phyloP scores from a whole-genome alignment of 1,140 invertebrate genomes.

The Zaprionus camerounensis region DNA sequence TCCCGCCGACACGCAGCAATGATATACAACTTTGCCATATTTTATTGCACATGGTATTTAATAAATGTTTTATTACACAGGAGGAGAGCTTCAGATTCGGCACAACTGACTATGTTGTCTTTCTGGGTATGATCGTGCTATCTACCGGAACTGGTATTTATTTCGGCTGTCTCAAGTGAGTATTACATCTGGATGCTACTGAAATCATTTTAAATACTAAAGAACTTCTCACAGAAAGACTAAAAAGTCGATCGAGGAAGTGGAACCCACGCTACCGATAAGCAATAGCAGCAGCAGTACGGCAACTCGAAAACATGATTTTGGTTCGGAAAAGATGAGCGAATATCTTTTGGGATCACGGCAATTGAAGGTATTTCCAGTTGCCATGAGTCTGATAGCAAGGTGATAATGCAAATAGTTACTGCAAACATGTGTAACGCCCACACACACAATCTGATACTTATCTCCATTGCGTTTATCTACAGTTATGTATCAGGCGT shows the following conservation, averaged over 20 bases:
- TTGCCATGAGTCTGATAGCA: slow-evolving; percentile 92
- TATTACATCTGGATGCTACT: background rate
- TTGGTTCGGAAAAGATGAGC: slow-evolving; percentile 84
- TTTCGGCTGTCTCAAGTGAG: slow-evolving; percentile 87
- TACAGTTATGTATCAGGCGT: slow-evolving; percentile 94
- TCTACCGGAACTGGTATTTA: slow-evolving; percentile 90
- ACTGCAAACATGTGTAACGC: background rate
- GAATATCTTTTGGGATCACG: slow-evolving; percentile 91
- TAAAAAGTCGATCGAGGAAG: slow-evolving; percentile 54
- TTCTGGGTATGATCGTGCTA: slow-evolving; percentile 86
- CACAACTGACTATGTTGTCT: slow-evolving; percentile 87
- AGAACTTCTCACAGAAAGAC: slow-evolving; percentile 50
- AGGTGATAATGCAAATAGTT: slow-evolving; percentile 86
- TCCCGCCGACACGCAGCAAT: background rate
- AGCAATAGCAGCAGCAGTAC: slow-evolving; percentile 27
- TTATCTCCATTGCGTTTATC: slow-evolving; percentile 55
- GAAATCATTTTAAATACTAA: slow-evolving; percentile 8
- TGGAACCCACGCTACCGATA: slow-evolving; percentile 48
- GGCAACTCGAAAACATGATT: slow-evolving; percentile 62
- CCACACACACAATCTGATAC: background rate
- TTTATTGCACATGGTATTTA: slow-evolving; percentile 2
- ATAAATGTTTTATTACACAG: slow-evolving; percentile 41
- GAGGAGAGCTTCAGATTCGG: slow-evolving; percentile 71
- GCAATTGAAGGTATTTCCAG: slow-evolving; percentile 90
- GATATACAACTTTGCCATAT: background rate